These are phyloP conservation scores for Tretioscincus oriximinensis DNA, from an alignment of 2,113 vertebrate genomes.

Conservation along the genomic window DNA sequence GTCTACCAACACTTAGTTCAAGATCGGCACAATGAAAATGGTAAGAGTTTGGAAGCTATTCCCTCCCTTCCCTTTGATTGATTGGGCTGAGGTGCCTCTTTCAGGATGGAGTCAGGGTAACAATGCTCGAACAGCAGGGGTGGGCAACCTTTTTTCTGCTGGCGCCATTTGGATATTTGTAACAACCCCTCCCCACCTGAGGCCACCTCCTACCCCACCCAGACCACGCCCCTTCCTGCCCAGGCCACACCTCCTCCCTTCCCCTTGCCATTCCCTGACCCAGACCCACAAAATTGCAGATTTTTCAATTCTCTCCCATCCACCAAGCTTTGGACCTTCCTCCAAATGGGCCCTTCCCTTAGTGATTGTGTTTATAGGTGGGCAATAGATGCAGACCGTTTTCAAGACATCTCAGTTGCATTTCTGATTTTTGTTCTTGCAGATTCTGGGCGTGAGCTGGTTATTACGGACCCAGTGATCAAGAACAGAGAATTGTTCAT, in stretches of 20 bases:
- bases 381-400: neutral
- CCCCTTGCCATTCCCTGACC: no score
- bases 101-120: no score
- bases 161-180: no score
- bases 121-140: no score
- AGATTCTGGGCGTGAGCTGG: conserved; percentile 96
- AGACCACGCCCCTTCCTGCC: no score
- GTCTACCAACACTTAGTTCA: conserved; percentile 99
- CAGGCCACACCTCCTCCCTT: no score
- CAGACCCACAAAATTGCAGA: neutral
- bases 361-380: accelerated
- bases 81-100: no score
- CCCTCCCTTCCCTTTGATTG: neutral
- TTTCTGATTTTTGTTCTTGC: conserved; percentile 27
- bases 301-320: no score
- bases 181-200: no score
- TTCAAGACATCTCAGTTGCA: conserved; percentile 19
- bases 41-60: conserved; percentile 64
- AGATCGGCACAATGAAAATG: conserved; percentile 98
- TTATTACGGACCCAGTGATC: conserved; percentile 97
- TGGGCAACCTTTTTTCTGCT: no score
- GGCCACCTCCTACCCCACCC: no score
- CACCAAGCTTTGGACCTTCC: neutral
- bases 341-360: neutral
- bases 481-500: conserved; percentile 99